Percentiles rank a stretch among this genome's conserved stretches.
Evolutionary conservation across 2,888 invertebrate genomes (phyloP).

Genomic region (Cyrtodaria siliqua): DNA sequence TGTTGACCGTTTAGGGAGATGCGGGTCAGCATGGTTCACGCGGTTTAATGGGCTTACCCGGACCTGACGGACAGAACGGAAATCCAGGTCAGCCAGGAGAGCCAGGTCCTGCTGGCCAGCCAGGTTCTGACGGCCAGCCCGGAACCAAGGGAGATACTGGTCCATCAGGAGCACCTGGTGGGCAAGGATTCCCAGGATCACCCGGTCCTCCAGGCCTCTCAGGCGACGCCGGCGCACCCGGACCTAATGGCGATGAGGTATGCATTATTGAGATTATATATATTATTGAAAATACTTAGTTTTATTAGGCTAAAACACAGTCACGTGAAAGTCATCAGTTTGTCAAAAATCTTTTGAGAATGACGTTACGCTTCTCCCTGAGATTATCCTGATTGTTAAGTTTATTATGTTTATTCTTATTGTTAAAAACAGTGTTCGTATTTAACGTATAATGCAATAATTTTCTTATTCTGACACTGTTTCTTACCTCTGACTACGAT

Average conservation of each 20-base stretch:
- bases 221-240: conserved; percentile 73
- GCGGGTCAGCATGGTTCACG: conserved; percentile 70
- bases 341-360: too few species aligned
- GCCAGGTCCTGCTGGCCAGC: conserved; percentile 85
- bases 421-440: too few species aligned
- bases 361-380: too few species aligned
- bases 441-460: too few species aligned
- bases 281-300: too few species aligned
- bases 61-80: conserved; percentile 88
- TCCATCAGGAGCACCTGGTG: conserved; percentile 41
- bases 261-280: too few species aligned
- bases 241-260: conserved; percentile 76
- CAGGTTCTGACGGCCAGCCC: conserved; percentile 75
- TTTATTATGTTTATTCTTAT: too few species aligned
- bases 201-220: conserved; percentile 75
- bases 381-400: too few species aligned
- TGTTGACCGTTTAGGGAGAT: conserved; percentile 78
- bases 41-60: conserved; percentile 83
- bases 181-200: conserved; percentile 77
- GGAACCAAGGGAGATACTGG: conserved; percentile 76
- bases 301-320: too few species aligned
- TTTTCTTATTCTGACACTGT: too few species aligned
- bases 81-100: conserved; percentile 87
- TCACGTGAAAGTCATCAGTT: too few species aligned
- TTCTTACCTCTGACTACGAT: too few species aligned